Evolutionary conservation across 2,888 invertebrate genomes (phyloP), one percentile per base, ranked within the genome.

Genomic region (Andrena minutula): DNA sequence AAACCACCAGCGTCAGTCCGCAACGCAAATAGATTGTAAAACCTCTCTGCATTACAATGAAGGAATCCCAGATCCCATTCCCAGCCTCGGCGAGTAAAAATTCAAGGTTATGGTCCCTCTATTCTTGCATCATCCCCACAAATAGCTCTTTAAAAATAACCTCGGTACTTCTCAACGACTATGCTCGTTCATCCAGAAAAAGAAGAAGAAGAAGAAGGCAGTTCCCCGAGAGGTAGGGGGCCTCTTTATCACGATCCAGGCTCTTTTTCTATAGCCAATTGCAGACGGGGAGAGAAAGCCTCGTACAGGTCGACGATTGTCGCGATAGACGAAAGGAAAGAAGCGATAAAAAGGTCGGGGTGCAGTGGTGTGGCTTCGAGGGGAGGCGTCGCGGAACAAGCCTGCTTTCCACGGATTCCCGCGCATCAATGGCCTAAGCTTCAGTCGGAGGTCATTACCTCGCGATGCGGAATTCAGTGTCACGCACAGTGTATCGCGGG

Each of bases 381-480:
- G 23, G 49, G n/a, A 7, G 49, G 30, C n/a, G 49, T 51, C 16
- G n/a, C 47, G 64, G 12, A 41, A 41, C 41, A 41, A 41, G 66
- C 28, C 23, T 20, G 41, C 51, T 63, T 64, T 23, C 49, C 66
- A 28, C 49, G 60, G 65, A 64, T 65, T 77, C 72, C 2, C 68
- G n/a, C 65, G n/a, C 68, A n/a, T 77, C 70, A 41, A 73, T 66
- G 70, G 49, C 47, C n/a, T 35, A 32, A 71, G 78, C 74, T 30
- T 56, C 41, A 47, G 53, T 47, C 68, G 56, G 75, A 83, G 79
- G 84, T 83, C 84, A 73, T 83, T 83, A 83, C 75, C 84, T 79
- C 72, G 56, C 61, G 63, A 61, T 65, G 23, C 26, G 72, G 72
- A 83, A 83, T 79, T 79, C 83, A 73, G 58, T 83, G 79, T 83